Percentiles rank a stretch among this genome's conserved stretches.
phyloP scores from a whole-genome alignment of 2,797 vertebrate genomes.

The Anas bernieri region DNA sequence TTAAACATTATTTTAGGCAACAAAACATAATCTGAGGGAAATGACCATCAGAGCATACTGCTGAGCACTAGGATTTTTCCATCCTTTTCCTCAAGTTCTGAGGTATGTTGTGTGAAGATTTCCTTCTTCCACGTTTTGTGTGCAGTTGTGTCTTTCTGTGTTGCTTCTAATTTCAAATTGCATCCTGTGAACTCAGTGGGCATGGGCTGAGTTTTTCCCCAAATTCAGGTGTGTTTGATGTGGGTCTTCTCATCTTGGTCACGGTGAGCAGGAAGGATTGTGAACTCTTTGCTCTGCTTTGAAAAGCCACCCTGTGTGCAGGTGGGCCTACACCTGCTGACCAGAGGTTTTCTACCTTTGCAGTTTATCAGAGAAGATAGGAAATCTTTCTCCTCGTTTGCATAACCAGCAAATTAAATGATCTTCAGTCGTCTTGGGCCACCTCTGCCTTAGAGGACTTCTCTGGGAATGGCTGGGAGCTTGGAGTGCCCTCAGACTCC shows the following conservation, averaged over 20 bases:
- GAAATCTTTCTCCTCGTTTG: neutral
- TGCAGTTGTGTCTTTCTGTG: neutral
- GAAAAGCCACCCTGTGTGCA: neutral
- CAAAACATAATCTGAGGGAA: neutral
- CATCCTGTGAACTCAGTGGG: neutral
- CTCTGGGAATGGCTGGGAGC: neutral
- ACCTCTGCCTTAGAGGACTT: neutral
- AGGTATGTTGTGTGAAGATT: neutral
- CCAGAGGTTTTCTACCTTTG: neutral
- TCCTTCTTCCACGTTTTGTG: neutral
- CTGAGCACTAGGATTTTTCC: neutral
- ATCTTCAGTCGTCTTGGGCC: neutral
- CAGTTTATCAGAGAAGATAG: neutral
- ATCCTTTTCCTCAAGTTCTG: neutral
- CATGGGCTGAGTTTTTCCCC: neutral
- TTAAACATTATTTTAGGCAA: neutral
- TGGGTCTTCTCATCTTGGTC: neutral
- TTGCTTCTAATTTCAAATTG: neutral
- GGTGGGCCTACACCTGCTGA: neutral
- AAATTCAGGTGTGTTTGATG: neutral
- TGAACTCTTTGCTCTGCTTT: neutral
- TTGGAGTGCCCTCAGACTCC: neutral
- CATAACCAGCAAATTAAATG: neutral
- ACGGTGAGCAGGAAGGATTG: neutral
- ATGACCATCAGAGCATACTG: neutral